Percentiles rank a stretch among this genome's conserved stretches.
These are phyloP conservation scores for Dolichoris vasculosae DNA, from an alignment of 1,140 invertebrate genomes.

Conservation along the genomic window DNA sequence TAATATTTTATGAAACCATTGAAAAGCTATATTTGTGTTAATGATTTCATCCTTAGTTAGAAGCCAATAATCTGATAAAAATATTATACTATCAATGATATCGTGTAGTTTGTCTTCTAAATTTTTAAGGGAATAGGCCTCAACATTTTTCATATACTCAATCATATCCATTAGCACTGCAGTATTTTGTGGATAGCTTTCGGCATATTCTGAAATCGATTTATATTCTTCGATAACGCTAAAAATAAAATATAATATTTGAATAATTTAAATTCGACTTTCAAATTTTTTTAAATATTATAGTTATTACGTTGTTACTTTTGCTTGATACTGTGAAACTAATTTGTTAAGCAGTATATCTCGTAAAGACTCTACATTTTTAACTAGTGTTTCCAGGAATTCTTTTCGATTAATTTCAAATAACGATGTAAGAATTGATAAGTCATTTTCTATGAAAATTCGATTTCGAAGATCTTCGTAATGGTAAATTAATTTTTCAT, in stretches of 20 bases:
- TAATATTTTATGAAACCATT: conserved; percentile 88
- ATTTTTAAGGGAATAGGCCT: conserved; percentile 80
- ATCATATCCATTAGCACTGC: conserved; percentile 89
- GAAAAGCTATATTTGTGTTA: conserved; percentile 87
- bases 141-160: conserved; percentile 83
- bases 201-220: conserved; percentile 83
- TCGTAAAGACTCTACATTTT: conserved; percentile 80
- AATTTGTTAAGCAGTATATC: conserved; percentile 83
- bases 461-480: conserved; percentile 79
- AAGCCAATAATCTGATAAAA: conserved; percentile 85
- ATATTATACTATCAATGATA: conserved; percentile 80
- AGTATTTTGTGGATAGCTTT: conserved; percentile 87
- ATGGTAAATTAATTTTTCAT: conserved; percentile 78
- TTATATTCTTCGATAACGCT: conserved; percentile 90
- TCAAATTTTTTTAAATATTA: not conserved
- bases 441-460: conserved; percentile 80
- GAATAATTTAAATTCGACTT: not conserved
- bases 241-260: conserved; percentile 6
- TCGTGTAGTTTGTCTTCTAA: conserved; percentile 86
- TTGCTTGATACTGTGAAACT: conserved; percentile 84
- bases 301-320: conserved; percentile 79
- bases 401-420: conserved; percentile 89
- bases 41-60: conserved; percentile 88
- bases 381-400: conserved; percentile 83
- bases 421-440: conserved; percentile 85